phyloP scores from a whole-genome alignment of 2,113 vertebrate genomes.

The Illadopsis cleaveri region DNA sequence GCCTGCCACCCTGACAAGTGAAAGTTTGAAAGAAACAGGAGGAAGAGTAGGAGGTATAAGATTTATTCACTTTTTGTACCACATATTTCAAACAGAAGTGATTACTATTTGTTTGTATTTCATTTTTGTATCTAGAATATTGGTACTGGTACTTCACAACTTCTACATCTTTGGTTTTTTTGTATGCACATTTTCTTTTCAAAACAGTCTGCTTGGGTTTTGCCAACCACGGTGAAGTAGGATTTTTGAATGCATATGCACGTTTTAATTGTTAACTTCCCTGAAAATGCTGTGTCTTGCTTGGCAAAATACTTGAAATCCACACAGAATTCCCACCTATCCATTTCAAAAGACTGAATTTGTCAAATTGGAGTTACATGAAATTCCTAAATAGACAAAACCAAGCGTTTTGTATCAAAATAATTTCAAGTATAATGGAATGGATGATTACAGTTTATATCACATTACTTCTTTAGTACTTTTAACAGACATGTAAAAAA shows the following conservation, averaged over 20 bases:
- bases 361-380: neutral
- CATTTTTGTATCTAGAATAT: neutral
- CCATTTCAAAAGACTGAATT: neutral
- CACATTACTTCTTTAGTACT: neutral
- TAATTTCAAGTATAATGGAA: neutral
- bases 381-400: neutral
- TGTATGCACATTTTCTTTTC: neutral
- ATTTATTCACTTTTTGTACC: neutral
- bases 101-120: neutral
- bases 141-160: neutral
- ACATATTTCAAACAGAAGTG: neutral
- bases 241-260: neutral
- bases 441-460: neutral
- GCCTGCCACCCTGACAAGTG: fast-evolving
- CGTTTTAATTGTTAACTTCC: neutral
- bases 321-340: neutral
- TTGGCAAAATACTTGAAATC: neutral
- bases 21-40: neutral
- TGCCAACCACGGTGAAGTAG: neutral
- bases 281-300: neutral
- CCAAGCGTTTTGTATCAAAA: neutral
- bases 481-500: neutral
- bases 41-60: neutral
- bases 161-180: neutral
- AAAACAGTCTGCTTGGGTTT: neutral